Conservation (phyloP, 2,797 vertebrate genomes). For the Pseudochirops corinnae region DNA sequence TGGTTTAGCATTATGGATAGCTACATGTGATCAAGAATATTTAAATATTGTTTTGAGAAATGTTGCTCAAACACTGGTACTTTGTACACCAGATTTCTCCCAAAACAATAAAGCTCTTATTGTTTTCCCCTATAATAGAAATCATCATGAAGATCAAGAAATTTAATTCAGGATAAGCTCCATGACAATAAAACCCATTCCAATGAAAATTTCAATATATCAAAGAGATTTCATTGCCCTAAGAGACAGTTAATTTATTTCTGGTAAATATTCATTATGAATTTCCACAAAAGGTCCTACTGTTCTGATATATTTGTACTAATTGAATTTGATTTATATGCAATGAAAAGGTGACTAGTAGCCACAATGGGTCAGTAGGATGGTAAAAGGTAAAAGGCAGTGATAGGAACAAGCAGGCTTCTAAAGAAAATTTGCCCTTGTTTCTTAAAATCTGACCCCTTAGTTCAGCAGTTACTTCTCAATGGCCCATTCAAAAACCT, state of each 20-base stretch:
- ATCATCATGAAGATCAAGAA: background rate
- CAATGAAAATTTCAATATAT: background rate
- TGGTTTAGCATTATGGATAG: background rate
- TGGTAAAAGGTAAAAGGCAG: background rate
- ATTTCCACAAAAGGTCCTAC: background rate
- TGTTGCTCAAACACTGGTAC: background rate
- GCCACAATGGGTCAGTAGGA: background rate
- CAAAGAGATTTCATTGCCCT: background rate
- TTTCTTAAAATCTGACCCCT: background rate
- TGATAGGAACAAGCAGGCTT: constrained; percentile 42
- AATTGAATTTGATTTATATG: background rate
- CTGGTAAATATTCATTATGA: background rate
- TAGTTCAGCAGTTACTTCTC: background rate
- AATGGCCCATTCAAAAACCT: background rate
- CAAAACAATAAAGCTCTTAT: background rate
- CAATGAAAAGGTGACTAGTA: background rate
- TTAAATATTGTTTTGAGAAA: background rate
- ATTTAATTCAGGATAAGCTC: background rate
- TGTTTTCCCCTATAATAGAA: background rate
- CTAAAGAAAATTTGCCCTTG: background rate
- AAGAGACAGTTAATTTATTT: background rate
- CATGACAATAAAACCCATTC: background rate
- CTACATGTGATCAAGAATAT: background rate
- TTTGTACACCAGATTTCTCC: background rate
- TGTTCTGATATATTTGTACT: background rate